These are phyloP conservation scores for Myotis pilosus DNA, from an alignment of 2,797 vertebrate genomes.

Conservation along the genomic window DNA sequence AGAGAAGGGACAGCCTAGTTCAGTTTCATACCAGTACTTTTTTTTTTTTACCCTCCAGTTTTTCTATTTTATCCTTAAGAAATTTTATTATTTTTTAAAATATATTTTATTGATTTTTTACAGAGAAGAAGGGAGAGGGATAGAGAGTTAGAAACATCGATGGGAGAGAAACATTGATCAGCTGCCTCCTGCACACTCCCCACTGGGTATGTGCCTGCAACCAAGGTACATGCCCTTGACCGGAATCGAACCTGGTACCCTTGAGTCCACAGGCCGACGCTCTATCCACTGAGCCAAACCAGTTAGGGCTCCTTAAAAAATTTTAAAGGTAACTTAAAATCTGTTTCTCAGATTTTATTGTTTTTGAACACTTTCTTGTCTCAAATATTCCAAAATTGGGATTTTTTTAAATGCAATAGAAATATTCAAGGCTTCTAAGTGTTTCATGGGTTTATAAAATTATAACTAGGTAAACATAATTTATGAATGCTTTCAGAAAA, in stretches of 20 bases:
- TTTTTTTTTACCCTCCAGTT: background rate
- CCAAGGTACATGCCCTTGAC: no score
- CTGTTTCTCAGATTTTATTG: background rate
- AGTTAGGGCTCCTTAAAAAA: background rate
- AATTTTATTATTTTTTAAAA: background rate
- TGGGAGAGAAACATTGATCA: no score
- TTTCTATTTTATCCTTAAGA: conserved; percentile 21
- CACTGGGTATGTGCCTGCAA: no score
- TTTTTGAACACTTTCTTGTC: background rate
- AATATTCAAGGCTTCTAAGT: background rate
- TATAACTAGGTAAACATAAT: conserved; percentile 2
- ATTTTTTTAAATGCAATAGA: background rate
- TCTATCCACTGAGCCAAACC: no score
- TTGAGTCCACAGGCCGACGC: no score
- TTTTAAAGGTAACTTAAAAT: background rate
- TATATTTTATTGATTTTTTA: no score
- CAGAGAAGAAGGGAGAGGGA: no score
- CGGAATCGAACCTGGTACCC: no score
- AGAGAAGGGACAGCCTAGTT: background rate
- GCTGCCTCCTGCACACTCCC: no score
- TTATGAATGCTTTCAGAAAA: background rate
- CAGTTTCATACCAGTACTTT: background rate
- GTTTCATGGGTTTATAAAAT: background rate
- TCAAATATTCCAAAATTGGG: background rate
- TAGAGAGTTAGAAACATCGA: no score